Conservation (phyloP, 2,797 vertebrate species). For the Tauraco hartlaubi region DNA sequence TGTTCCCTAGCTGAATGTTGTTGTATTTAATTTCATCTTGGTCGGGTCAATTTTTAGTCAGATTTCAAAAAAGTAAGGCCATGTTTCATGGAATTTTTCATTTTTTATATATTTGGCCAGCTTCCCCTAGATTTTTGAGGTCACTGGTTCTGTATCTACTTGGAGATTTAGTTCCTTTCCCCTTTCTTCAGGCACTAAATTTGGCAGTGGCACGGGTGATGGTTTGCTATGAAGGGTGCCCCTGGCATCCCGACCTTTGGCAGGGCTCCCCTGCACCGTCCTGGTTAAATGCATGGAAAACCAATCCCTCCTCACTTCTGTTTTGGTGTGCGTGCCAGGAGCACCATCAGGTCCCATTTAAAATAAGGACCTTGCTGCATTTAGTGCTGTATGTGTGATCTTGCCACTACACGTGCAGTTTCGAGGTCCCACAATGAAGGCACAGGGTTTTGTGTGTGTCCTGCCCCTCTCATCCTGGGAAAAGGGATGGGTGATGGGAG, state of each 20-base stretch:
- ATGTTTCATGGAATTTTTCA: neutral
- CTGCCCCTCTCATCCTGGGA: neutral
- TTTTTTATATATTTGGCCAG: neutral
- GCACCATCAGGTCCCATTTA: neutral
- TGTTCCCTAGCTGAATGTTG: neutral
- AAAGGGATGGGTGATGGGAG: neutral
- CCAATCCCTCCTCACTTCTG: neutral
- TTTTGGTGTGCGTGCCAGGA: neutral
- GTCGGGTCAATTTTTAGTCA: neutral
- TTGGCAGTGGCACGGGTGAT: neutral
- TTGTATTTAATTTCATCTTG: neutral
- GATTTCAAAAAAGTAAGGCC: neutral
- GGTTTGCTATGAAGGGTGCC: neutral
- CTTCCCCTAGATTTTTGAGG: constrained; percentile 16
- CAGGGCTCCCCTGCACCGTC: neutral
- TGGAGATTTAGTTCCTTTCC: neutral
- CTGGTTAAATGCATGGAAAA: neutral
- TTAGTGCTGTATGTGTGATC: accelerated
- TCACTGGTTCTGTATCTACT: neutral
- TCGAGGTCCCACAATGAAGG: neutral
- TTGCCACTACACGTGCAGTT: accelerated
- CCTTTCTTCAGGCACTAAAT: neutral
- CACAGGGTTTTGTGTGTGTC: neutral
- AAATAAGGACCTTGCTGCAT: neutral
- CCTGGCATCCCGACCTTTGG: neutral